Conservation (phyloP, 2,797 vertebrate species). For the Staurois parvus region DNA sequence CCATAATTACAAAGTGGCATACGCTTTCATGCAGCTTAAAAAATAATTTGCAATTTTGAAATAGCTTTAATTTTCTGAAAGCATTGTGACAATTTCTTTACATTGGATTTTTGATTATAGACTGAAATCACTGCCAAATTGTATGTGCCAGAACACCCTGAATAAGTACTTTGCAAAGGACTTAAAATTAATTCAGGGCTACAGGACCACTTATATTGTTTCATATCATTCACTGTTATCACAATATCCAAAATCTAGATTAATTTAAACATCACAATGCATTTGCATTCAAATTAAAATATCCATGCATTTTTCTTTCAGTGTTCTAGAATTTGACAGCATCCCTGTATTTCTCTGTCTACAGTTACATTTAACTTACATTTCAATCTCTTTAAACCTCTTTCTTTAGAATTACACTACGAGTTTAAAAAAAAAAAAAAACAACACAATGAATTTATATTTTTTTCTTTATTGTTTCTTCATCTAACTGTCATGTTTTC, state of each 20-base stretch:
- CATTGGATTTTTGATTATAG: conserved; percentile 35
- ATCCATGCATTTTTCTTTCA: background rate
- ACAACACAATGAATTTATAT: too few species aligned
- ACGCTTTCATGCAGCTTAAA: conserved; percentile 73
- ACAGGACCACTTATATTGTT: conserved; percentile 16
- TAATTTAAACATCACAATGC: conserved; percentile 17
- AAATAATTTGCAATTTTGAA: conserved; percentile 73
- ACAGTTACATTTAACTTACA: background rate
- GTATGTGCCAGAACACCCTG: conserved; percentile 23
- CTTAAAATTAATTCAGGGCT: conserved; percentile 33
- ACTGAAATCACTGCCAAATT: conserved; percentile 26
- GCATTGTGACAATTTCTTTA: conserved; percentile 45
- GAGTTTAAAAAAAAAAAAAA: too few species aligned
- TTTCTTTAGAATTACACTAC: background rate
- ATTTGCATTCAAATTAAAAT: conserved; percentile 16
- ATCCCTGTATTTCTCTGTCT: background rate
- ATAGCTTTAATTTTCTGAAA: conserved; percentile 49
- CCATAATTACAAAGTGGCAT: conserved; percentile 70
- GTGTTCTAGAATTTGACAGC: background rate
- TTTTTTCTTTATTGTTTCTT: too few species aligned
- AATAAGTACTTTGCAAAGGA: conserved; percentile 22
- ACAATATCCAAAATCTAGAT: conserved; percentile 1
- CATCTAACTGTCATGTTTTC: too few species aligned
- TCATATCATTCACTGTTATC: conserved; percentile 15
- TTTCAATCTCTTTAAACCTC: background rate